Base-by-base conservation (phyloP, 2,888 invertebrate species). In the Clunio marinus region DNA sequence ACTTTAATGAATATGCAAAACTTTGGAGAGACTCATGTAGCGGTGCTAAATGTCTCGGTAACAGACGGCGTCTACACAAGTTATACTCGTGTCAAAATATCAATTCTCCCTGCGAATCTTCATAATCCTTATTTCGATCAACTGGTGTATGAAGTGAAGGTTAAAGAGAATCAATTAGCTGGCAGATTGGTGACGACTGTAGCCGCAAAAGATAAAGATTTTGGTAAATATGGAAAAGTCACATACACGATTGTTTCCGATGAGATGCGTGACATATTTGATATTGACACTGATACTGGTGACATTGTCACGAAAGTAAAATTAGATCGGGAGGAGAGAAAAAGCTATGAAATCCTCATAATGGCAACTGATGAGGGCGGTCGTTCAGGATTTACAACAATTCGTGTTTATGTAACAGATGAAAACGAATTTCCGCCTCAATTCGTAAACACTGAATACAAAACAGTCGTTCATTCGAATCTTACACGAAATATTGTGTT, bases 61-160 rank as follows among this genome's bases (percentile, higher is more conserved):
- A 92, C 93, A 68, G 97, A 98, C 81, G 96, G 96, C 32, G 93
- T 96, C 37, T 96, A 94, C 80, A 94, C 93, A 5, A 90, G 87
- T 71, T 96, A 91, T 79, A 87, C 93, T 1, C 82, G 91, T 71
- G 83, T 92, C 15, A 89, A 89, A 80, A 87, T 93, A 60, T 84
- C 88, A 74, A 83, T 89, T 70, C 80, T 89, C 69, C 87, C 92
- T 7, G 87, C 89, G 70, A 96, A 96, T 81, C 82, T 83, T 72
- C 84, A 87, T 76, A 83, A 88, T 72, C 96, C 96, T 8, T 82
- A 83, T 70, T 96, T 96, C 78, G 83, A 86, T 15, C 87, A 90
- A 75, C 81, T 86, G 1, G 82, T 88, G 70, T 87, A 93, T 76
- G 90, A 93, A 75, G 91, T 89, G 4, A 86, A 86, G 69, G 86